Evolutionary conservation across 2,113 vertebrate species (phyloP), one percentile per base, ranked within the genome.

Genomic region (Petrocephalus zakoni): DNA sequence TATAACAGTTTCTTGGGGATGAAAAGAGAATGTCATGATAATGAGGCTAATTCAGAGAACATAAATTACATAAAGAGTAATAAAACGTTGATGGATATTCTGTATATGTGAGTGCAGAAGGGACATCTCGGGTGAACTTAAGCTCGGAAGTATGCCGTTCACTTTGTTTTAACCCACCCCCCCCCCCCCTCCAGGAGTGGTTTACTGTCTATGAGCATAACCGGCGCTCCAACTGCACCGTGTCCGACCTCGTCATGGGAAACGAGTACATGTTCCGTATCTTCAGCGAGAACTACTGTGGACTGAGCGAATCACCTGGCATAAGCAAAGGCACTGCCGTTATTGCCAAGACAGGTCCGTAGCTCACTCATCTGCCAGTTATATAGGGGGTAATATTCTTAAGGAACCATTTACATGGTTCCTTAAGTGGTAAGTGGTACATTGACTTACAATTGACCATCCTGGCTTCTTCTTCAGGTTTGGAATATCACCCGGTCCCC

Each of bases 211-310:
- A 96, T 0, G 97, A 98, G 1, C 97, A 96, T 93, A 97, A 95
- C 93, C 95, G 96, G 0, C 95, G 94, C 13, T 49, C 96, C 19
- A 92, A 93, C 93, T 97, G 97, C 85, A 97, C 97, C 0, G 94
- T 95, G 25, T 96, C 97, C 0, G 97, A 98, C 84, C 96, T 98
- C 89, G 94, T 98, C 55, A 95, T 98, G 93, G 97, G 97, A 46
- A 98, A 98, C 0, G 96, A 97, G 58, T 98, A 97, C 90, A 94
- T 94, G 91, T 98, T 98, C 95, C 95, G 97, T 0, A 90, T 98
- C 64, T 98, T 90, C 94, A 97, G 95, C 0, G 95, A 97, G 92
- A 98, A 98, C 91, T 68, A 97, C 37, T 97, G 96, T 2, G 97
- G 97, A 2, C 92, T 95, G 87, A 97, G 97, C 0, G 97, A 98